Conservation (phyloP, 2,888 invertebrate genomes). For the Synergus laeviventris region DNA sequence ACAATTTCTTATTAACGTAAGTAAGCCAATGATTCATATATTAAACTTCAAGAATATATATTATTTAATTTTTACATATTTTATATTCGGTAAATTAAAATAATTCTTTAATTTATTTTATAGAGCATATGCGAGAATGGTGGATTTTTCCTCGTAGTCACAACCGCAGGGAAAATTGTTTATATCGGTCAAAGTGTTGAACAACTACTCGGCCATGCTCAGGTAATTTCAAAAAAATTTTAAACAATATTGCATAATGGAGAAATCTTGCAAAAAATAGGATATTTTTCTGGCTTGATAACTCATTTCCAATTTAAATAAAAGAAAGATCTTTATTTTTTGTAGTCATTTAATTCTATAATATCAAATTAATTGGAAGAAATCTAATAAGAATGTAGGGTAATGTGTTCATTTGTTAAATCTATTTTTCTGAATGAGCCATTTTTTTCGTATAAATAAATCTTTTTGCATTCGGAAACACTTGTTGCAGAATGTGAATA, state of each 20-base stretch:
- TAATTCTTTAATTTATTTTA: slow-evolving; percentile 50
- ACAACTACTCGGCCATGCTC: slow-evolving; percentile 89
- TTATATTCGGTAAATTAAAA: neutral
- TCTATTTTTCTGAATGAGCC: too few species aligned
- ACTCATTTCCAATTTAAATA: neutral
- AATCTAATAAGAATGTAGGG: too few species aligned
- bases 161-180: slow-evolving; percentile 89
- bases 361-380: too few species aligned
- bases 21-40: slow-evolving; percentile 55
- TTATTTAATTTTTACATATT: neutral
- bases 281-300: too few species aligned
- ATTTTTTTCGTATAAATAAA: slow-evolving; percentile 8
- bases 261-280: too few species aligned
- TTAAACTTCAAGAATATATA: neutral
- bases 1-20: slow-evolving; percentile 74
- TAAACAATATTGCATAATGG: too few species aligned
- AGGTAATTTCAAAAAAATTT: slow-evolving; percentile 79
- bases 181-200: slow-evolving; percentile 91
- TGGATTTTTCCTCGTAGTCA: slow-evolving; percentile 88
- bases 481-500: slow-evolving; percentile 21
- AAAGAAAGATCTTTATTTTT: too few species aligned
- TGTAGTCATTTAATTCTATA: too few species aligned
- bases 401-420: too few species aligned
- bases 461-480: neutral
- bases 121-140: slow-evolving; percentile 80